Evolutionary conservation across 1,140 invertebrate genomes (phyloP).

Genomic region (Bombus affinis): DNA sequence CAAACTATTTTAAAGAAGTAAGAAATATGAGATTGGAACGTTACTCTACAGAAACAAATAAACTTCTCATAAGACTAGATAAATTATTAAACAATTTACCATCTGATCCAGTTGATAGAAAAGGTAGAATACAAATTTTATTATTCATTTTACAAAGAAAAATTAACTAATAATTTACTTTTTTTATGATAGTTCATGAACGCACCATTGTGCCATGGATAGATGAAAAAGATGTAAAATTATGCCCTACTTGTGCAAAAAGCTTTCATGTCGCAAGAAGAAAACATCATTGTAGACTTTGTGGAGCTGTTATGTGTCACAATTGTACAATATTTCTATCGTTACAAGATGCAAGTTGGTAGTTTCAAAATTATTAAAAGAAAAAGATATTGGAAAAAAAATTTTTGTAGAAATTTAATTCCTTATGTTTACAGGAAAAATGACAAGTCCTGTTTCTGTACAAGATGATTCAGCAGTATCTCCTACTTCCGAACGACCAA

Average conservation of each 20-base stretch:
- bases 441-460: constrained; percentile 83
- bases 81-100: constrained; percentile 94
- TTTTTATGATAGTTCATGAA: constrained; percentile 85
- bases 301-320: constrained; percentile 97
- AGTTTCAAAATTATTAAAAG: constrained; percentile 35
- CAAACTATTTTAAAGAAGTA: constrained; percentile 90
- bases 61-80: constrained; percentile 95
- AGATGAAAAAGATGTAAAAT: constrained; percentile 93
- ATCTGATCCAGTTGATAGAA: constrained; percentile 90
- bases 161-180: constrained; percentile 36
- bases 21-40: constrained; percentile 90
- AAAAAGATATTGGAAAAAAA: not conserved
- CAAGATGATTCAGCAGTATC: constrained; percentile 77
- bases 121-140: constrained; percentile 83
- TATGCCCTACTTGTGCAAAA: constrained; percentile 95
- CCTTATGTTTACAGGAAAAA: constrained; percentile 81
- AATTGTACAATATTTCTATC: constrained; percentile 95
- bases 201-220: constrained; percentile 95
- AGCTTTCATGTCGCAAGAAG: constrained; percentile 93
- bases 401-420: constrained; percentile 10
- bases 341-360: constrained; percentile 92
- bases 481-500: constrained; percentile 71
- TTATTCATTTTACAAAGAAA: not conserved
- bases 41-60: constrained; percentile 97
- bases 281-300: constrained; percentile 98